Evolutionary conservation across 23 tunicate genomes (phyloP).

Genomic region (Trididemnum miniatum): DNA sequence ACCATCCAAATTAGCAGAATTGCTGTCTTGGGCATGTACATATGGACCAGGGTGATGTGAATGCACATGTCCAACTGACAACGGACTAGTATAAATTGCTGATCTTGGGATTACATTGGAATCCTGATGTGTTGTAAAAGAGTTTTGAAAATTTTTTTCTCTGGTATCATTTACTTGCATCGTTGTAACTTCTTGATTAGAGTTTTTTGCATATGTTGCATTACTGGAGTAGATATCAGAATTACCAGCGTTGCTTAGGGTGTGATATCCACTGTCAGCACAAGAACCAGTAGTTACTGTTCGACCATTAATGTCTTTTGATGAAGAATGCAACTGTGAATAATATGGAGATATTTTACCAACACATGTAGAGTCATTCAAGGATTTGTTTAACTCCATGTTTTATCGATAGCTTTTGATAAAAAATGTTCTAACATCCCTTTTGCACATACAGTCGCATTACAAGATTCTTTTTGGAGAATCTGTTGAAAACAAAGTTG

Average conservation of each 20-base stretch:
- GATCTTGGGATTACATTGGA: neutral
- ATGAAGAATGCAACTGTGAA: neutral
- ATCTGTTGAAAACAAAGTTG: no score
- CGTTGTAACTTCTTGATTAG: neutral
- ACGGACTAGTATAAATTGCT: neutral
- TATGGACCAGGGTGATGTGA: neutral
- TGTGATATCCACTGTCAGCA: constrained; percentile 21
- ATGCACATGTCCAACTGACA: neutral
- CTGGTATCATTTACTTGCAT: neutral
- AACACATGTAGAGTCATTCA: neutral
- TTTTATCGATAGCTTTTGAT: neutral
- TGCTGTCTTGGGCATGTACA: neutral
- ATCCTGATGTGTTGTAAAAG: neutral
- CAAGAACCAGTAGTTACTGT: neutral
- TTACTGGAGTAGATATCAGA: constrained; percentile 3
- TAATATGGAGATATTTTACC: neutral
- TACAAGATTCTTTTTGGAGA: no score
- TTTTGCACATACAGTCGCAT: neutral
- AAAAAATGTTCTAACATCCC: constrained; percentile 10
- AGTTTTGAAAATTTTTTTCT: neutral
- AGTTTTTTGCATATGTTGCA: constrained; percentile 12
- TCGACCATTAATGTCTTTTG: neutral
- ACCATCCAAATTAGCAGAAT: neutral
- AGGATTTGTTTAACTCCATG: constrained; percentile 21
- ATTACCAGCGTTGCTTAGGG: constrained; percentile 1